phyloP scores from a whole-genome alignment of 2,797 vertebrate genomes.

The Limnodromus scolopaceus region DNA sequence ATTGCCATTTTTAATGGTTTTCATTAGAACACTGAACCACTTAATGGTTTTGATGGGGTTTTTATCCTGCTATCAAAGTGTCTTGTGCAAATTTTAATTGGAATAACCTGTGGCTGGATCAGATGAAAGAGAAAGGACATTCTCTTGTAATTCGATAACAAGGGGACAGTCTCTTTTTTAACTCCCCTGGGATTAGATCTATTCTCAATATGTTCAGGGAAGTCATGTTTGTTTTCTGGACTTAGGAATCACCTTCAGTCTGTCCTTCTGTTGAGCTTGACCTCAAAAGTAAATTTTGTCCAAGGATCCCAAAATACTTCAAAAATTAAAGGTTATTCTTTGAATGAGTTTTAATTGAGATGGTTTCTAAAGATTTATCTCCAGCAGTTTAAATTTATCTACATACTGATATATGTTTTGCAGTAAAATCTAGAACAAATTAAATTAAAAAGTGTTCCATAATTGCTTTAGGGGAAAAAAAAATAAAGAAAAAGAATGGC shows the following conservation, averaged over 20 bases:
- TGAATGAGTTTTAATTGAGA: neutral
- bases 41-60: constrained; percentile 22
- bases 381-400: neutral
- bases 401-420: neutral
- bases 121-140: constrained; percentile 41
- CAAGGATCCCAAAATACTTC: neutral
- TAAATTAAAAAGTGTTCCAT: neutral
- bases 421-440: neutral
- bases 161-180: constrained; percentile 22
- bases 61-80: constrained; percentile 34
- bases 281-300: constrained; percentile 1
- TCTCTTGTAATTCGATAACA: neutral
- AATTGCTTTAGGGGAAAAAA: neutral
- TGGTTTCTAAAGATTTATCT: neutral
- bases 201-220: neutral
- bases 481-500: no score
- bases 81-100: constrained; percentile 55
- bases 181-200: neutral
- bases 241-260: constrained; percentile 38
- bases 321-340: constrained; percentile 1
- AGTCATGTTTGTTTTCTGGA: constrained; percentile 8
- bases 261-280: constrained; percentile 22
- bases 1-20: constrained; percentile 33
- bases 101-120: neutral
- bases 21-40: constrained; percentile 46